Base-by-base conservation (phyloP, 1,140 invertebrate genomes). In the Cotesia glomerata region DNA sequence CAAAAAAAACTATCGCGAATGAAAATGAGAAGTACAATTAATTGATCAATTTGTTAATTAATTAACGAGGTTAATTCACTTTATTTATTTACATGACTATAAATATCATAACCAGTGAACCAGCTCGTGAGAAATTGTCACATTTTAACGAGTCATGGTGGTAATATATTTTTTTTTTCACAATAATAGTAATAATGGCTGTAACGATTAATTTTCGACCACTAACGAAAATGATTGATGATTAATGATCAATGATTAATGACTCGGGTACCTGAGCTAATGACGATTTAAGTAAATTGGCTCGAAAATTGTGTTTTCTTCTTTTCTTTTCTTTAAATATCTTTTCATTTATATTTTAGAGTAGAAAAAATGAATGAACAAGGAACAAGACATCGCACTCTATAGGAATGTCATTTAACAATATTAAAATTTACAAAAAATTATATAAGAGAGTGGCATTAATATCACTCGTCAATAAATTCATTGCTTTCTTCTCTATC, bases 261-360 rank as follows among this genome's bases (percentile, higher is more conserved):
- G 65, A 67, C 49, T 67, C 26, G 39, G 34, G 14, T 67, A 67
- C 65, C 65, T 67, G 65, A 67, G 65, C 65, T 67, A 49, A 49
- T 16, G 39, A n/a, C 39, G 39, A n/a, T 75, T 74, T 75, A 72
- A 71, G 75, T 75, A 71, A 45, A 77, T 75, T 71, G 76, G 70
- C 76, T 75, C 72, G 74, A 78, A 51, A 74, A n/a, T 75, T 75
- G 73, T 74, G 75, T 78, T 59, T 75, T 75, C 75, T 72, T 74
- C 65, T 72, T 72, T 58, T 58, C 71, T 72, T 67, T 69, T 54
- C 49, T 69, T 69, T 63, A 70, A 34, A 71, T 59, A 34, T 66
- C 66, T 62, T 74, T 64, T 72, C 72, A 67, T 76, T 72, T 76
- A 72, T 78, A 77, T 73, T 65, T 66, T 63, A 61, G 13, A 67